phyloP scores from a whole-genome alignment of 2,888 invertebrate genomes.

The Melolontha melolontha region DNA sequence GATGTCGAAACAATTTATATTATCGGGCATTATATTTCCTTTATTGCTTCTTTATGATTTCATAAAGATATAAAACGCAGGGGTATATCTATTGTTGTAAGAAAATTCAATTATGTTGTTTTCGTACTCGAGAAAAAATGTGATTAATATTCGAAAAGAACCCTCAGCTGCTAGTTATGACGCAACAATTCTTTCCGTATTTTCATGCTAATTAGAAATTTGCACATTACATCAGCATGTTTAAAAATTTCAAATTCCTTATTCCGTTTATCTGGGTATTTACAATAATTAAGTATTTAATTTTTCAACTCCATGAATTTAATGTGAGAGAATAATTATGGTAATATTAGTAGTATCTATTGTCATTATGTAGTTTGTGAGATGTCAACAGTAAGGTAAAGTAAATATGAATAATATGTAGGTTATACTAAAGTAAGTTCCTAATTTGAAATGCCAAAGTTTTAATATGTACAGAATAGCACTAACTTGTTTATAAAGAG shows the following conservation, averaged over 20 bases:
- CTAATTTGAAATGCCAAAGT: too few species aligned
- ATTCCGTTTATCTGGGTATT: too few species aligned
- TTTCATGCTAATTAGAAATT: slow-evolving; percentile 16
- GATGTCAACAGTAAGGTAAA: too few species aligned
- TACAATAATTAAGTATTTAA: neutral
- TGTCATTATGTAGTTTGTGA: neutral
- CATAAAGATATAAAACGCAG: slow-evolving; percentile 31
- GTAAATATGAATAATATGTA: too few species aligned
- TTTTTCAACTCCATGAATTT: neutral
- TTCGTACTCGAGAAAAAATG: slow-evolving; percentile 23
- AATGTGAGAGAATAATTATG: neutral
- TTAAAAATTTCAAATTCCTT: too few species aligned
- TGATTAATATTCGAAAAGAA: slow-evolving; percentile 35
- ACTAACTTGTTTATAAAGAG: too few species aligned
- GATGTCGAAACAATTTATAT: slow-evolving; percentile 49
- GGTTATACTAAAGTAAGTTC: too few species aligned
- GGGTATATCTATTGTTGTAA: slow-evolving; percentile 8
- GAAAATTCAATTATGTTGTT: slow-evolving; percentile 39
- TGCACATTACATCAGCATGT: neutral
- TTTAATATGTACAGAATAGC: too few species aligned
- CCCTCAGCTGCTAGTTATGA: slow-evolving; percentile 30
- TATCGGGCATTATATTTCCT: slow-evolving; percentile 44
- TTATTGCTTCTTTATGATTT: slow-evolving; percentile 41
- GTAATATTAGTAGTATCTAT: neutral
- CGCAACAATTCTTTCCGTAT: slow-evolving; percentile 5